Percentiles rank a stretch among this genome's conserved stretches.
Evolutionary conservation across 1,140 invertebrate genomes (phyloP).

Genomic region (Oppia nitens): DNA sequence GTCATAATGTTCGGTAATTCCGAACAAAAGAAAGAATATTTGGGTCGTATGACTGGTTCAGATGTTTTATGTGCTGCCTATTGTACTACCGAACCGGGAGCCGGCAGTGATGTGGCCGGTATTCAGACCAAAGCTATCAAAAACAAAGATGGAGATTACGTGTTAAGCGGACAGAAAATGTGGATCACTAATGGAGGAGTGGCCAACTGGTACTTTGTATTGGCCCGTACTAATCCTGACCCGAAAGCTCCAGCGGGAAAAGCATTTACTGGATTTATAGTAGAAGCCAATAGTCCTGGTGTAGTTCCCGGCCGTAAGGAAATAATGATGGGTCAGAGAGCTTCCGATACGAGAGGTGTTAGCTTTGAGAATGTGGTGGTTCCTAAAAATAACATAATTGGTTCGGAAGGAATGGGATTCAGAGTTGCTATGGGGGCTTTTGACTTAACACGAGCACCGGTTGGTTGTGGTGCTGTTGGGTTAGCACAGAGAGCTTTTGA

Average conservation of each 20-base stretch:
- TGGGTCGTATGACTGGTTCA: slow-evolving; percentile 39
- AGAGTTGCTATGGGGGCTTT: slow-evolving; percentile 94
- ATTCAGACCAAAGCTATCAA: slow-evolving; percentile 78
- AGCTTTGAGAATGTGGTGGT: slow-evolving; percentile 94
- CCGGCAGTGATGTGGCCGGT: slow-evolving; percentile 75
- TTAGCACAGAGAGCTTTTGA: slow-evolving; percentile 73
- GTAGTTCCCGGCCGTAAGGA: slow-evolving; percentile 80
- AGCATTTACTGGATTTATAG: slow-evolving; percentile 91
- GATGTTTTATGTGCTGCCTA: slow-evolving; percentile 67
- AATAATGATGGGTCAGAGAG: slow-evolving; percentile 88
- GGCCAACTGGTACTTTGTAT: slow-evolving; percentile 92
- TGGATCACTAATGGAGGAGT: slow-evolving; percentile 97
- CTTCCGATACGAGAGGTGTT: slow-evolving; percentile 85
- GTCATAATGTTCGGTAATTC: slow-evolving; percentile 65
- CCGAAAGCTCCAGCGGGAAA: slow-evolving; percentile 76
- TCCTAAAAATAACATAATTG: slow-evolving; percentile 81
- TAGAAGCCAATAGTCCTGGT: slow-evolving; percentile 73
- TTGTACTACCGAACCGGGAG: slow-evolving; percentile 78
- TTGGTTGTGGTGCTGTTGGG: slow-evolving; percentile 56
- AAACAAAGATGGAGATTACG: slow-evolving; percentile 75
- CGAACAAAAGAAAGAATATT: slow-evolving; percentile 81
- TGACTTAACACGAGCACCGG: slow-evolving; percentile 76
- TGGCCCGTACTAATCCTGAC: slow-evolving; percentile 78
- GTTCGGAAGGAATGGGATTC: slow-evolving; percentile 56
- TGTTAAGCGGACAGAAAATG: slow-evolving; percentile 86